Evolutionary conservation across 2,797 vertebrate genomes (phyloP).

Genomic region (Carapus acus): DNA sequence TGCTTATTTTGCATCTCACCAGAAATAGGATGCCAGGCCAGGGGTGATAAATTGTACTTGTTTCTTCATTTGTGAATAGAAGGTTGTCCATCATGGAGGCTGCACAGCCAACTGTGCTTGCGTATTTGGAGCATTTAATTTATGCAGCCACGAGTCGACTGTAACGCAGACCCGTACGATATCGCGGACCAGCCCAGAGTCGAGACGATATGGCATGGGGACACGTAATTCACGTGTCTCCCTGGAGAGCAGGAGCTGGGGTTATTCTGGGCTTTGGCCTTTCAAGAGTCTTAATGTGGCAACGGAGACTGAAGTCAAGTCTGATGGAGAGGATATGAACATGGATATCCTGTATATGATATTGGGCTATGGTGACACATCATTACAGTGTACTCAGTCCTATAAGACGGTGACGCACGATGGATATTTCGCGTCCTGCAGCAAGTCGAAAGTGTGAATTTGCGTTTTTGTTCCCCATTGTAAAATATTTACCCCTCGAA

Average conservation of each 20-base stretch:
- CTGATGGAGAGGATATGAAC: conserved; percentile 25
- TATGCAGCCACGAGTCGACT: neutral
- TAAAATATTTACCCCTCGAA: no score
- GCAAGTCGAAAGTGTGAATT: no score
- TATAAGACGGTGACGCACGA: no score
- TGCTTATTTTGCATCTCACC: conserved; percentile 11
- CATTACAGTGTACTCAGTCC: conserved; percentile 17
- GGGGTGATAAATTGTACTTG: conserved; percentile 18
- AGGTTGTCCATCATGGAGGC: neutral
- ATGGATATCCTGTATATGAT: conserved; percentile 17
- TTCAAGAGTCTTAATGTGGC: conserved; percentile 43
- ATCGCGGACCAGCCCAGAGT: conserved; percentile 14
- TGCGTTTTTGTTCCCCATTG: no score
- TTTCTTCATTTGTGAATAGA: conserved; percentile 5
- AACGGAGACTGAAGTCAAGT: conserved; percentile 8
- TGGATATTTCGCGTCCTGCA: no score
- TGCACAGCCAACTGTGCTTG: no score
- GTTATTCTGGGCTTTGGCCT: conserved; percentile 61
- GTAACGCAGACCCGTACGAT: conserved; percentile 36
- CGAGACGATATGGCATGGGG: conserved; percentile 6
- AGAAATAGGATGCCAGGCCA: conserved; percentile 3
- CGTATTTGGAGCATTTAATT: no score
- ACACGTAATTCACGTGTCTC: conserved; percentile 24
- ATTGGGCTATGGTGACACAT: conserved; percentile 19
- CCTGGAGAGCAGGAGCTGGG: conserved; percentile 16